A percentile compares a stretch with the other conserved stretches of the same genome.
These are phyloP conservation scores for Syngnathoides biaculeatus DNA, from an alignment of 2,113 vertebrate species.

Conservation along the genomic window DNA sequence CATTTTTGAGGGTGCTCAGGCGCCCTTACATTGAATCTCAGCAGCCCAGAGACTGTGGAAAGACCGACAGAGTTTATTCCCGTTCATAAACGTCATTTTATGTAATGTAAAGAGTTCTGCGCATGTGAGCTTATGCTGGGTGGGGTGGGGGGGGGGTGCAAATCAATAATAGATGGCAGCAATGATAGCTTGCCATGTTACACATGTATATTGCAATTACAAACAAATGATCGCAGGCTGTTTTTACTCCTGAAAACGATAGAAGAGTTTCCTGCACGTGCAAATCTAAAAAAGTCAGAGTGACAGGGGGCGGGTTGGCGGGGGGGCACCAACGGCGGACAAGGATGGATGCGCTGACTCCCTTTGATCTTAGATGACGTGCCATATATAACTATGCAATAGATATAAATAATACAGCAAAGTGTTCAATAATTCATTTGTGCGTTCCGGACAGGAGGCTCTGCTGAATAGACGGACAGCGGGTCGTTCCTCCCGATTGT, in stretches of 20 bases:
- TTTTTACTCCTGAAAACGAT: no score
- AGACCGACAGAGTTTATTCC: background rate
- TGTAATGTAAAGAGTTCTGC: no score
- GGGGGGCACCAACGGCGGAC: no score
- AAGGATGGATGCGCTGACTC: no score
- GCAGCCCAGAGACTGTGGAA: no score
- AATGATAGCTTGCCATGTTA: constrained; percentile 18
- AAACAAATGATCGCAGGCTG: constrained; percentile 17
- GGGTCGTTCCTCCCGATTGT: constrained; percentile 5
- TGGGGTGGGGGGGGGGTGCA: background rate
- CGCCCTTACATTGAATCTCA: no score
- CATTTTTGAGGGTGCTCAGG: no score
- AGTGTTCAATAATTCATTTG: constrained; percentile 58
- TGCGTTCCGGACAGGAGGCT: constrained; percentile 33
- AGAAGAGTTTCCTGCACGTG: no score
- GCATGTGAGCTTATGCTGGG: background rate
- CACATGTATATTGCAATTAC: constrained; percentile 8
- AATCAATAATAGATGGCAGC: constrained; percentile 20
- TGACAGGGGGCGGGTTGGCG: no score
- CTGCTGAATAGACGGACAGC: constrained; percentile 32
- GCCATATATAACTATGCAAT: background rate
- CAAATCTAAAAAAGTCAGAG: no score
- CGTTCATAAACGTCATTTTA: no score
- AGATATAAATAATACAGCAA: background rate
- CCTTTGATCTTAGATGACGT: no score